Conservation (phyloP, 2,113 vertebrate species). For the Larimichthys polyactis region DNA sequence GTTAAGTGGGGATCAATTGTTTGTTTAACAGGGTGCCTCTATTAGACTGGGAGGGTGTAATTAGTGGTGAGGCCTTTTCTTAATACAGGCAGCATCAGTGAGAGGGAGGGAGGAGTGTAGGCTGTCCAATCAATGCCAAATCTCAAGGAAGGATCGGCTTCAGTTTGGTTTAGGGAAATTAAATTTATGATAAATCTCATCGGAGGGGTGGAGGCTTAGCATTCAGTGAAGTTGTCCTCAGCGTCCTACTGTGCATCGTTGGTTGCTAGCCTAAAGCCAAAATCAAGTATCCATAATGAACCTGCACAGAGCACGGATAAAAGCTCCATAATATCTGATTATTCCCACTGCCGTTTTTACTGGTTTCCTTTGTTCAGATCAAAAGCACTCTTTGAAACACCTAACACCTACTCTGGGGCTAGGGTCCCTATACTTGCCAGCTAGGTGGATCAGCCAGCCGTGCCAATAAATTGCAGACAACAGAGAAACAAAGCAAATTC, state of each 20-base stretch:
- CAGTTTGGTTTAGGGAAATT: constrained; percentile 81
- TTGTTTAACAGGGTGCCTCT: constrained; percentile 89
- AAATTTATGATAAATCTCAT: constrained; percentile 82
- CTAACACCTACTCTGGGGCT: constrained; percentile 74
- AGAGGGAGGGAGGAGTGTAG: constrained; percentile 47
- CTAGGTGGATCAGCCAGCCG: constrained; percentile 60
- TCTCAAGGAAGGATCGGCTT: constrained; percentile 78
- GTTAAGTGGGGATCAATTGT: constrained; percentile 87
- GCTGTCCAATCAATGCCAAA: constrained; percentile 84
- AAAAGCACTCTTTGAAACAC: constrained; percentile 81
- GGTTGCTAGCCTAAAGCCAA: constrained; percentile 83
- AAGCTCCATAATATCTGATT: constrained; percentile 82
- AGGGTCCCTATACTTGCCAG: constrained; percentile 65
- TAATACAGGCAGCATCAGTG: constrained; percentile 75
- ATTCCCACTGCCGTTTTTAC: constrained; percentile 83
- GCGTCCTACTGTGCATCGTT: constrained; percentile 81
- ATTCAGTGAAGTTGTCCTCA: constrained; percentile 80
- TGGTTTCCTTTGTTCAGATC: constrained; percentile 83
- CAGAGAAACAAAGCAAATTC: constrained; percentile 66
- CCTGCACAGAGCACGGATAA: constrained; percentile 76
- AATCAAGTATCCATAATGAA: constrained; percentile 83
- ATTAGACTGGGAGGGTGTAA: constrained; percentile 88
- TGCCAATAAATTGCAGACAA: constrained; percentile 78
- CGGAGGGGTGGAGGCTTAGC: constrained; percentile 65
- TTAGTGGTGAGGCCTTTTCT: constrained; percentile 85